Evolutionary conservation across 1,140 invertebrate species (phyloP), one percentile per base, ranked within the genome.

Genomic region (Eumeta japonica): DNA sequence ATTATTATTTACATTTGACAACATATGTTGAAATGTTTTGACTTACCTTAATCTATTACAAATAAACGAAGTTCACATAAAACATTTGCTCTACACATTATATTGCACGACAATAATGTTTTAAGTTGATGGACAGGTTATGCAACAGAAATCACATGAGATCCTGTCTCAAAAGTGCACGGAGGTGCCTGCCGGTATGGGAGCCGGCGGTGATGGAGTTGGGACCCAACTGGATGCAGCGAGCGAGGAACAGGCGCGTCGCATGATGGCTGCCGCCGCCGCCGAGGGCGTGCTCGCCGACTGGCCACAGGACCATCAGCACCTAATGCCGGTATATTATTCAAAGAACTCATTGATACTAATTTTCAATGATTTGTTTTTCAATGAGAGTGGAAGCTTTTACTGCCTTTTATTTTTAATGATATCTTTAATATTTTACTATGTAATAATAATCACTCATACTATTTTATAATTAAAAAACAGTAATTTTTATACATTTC

Each of bases 81-180:
- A n/a, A n/a, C n/a, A n/a, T n/a, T n/a, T n/a, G n/a, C n/a, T n/a
- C n/a, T n/a, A n/a, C n/a, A n/a, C n/a, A n/a, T n/a, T n/a, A n/a
- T n/a, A n/a, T n/a, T n/a, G n/a, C n/a, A n/a, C n/a, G n/a, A n/a
- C n/a, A n/a, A n/a, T n/a, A n/a, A n/a, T n/a, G n/a, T n/a, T n/a
- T n/a, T n/a, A n/a, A n/a, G n/a, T n/a, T n/a, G n/a, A n/a, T n/a
- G n/a, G n/a, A n/a, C 51, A 73, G 61, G 71, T 76, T 35, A 73
- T 76, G 74, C 70, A 75, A 45, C 72, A 75, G 54, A 76, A 75
- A 50, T 72, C 67, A 3, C 68, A 75, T 50, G 74, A 76, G 55
- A 74, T 75, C 37, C 55, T 74, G 14, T 55, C 65, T 38, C 56
- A 58, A 33, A 70, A 72, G 45, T 71, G 63, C 43, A 52, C 40